Base-by-base conservation (phyloP, 2,113 vertebrate genomes). In the Oreochromis aureus region DNA sequence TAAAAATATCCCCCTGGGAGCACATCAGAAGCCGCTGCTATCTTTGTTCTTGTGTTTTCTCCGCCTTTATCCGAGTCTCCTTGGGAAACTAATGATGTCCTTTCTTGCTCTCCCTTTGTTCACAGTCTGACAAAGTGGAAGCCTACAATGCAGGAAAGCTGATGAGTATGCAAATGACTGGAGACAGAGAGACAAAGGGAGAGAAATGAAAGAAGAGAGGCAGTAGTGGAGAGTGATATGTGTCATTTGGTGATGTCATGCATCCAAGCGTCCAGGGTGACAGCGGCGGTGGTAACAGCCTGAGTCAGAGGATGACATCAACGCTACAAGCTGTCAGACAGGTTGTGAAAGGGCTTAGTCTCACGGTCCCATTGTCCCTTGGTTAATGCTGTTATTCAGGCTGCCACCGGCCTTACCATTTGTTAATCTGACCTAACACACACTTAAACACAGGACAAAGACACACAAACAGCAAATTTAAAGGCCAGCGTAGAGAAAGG, bases 231-330 rank as follows among this genome's bases (percentile, higher is more conserved):
- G 89, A 93, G 90, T 91, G 94, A 92, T 89, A 86, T 80, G 88
- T 95, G 92, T 95, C 91, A 89, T 87, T 92, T 94, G 93, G 93
- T 96, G 96, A 95, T 96, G 92, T 94, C 92, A 95, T 94, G 86
- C 80, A 83, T 91, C 94, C 92, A 88, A 92, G 78, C 78, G 83
- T 92, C 92, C 91, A 83, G 93, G 94, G 87, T 96, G 96, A 96
- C 93, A 95, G 95, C 91, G 81, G 93, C 88, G 92, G 88, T 86
- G 92, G 94, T 95, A 94, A 81, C 93, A 90, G 95, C 93, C 95
- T 96, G 96, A 97, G 94, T 97, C 96, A 97, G 95, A 97, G 95
- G 93, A 93, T 97, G 96, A 97, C 96, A 97, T 97, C 97, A 97
- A 91, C 91, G 90, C 71, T 82, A 90, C 92, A 79, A 82, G 94